Evolutionary conservation across 2,888 invertebrate species (phyloP), one percentile per base, ranked within the genome.

Genomic region (Eristalinus sepulchralis): DNA sequence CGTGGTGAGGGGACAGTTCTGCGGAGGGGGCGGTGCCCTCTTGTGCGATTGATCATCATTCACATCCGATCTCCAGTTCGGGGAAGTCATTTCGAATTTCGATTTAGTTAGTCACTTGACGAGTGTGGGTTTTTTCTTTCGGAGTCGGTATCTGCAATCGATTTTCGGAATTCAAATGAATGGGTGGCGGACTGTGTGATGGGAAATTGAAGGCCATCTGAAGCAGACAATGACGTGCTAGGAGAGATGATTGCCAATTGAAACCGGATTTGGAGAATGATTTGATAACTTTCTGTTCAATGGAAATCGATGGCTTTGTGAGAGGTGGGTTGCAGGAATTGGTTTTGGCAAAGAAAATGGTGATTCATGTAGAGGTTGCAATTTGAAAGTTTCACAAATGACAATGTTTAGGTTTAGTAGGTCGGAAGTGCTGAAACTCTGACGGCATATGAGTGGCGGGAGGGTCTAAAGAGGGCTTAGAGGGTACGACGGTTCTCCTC

Each of bases 1-100:
- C 11, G n/a, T n/a, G n/a, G n/a, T n/a, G 33, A 57, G 71, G 78
- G 78, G 71, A 60, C 17, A 17, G 47, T 47, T 1, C 17, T n/a
- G 47, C 17, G 17, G 17, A 3, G 1, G n/a, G 39, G 39, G 39
- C 13, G 17, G 8, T 8, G 17, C 17, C 47, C 6, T 2, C n/a
- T n/a, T 6, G 4, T 47, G n/a, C 39, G 39, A 47, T n/a, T 47
- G 39, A 17, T 47, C 47, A 47, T 47, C 17, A 8, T 47, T 47
- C 17, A 17, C 47, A 47, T 47, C 47, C 47, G 47, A 47, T 17
- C 47, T 20, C 17, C 8, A 17, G 3, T 47, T 47, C 47, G 17
- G 47, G 47, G 47, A 47, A 47, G 47, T 39, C 17, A 47, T 47
- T 47, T 47, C 47, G 47, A 27, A 27, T 27, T 27, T 27, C 27